Base-by-base conservation (phyloP, 1,140 invertebrate genomes). In the Leptopilina boulardi region DNA sequence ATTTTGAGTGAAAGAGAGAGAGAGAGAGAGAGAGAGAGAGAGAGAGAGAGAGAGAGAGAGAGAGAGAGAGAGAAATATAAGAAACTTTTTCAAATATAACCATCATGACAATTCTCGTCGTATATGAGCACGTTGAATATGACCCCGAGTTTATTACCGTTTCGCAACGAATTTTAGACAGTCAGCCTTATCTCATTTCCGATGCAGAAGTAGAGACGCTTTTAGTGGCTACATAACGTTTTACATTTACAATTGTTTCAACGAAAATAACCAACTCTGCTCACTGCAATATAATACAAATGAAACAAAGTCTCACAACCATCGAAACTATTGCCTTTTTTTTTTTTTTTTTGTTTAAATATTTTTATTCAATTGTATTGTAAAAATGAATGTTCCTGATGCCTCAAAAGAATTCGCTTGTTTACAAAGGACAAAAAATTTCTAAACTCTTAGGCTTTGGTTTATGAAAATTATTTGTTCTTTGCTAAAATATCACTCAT, bases 141-240 rank as follows among this genome's bases (percentile, higher is more conserved):
- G 59, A 34, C 59, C 59, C 21, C 13, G 15, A 66, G 59, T 66
- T 66, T 34, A 66, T 66, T 66, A 66, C 59, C 21, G 26, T n/a
- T 26, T 66, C 23, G 26, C 59, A 66, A 66, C 59, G 26, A 66
- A 34, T 66, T 34, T 66, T 66, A 66, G 26, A 66, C 59, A 30
- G 30, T 34, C 26, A 66, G 59, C 59, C 59, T 34, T 66, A 66
- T 66, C 59, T 66, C 23, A n/a, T 66, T 66, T 34, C 59, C 59
- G 59, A 66, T 66, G 59, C 11, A 30, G 13, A 66, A 66, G 26
- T 66, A 30, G 59, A 23, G 26, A 30, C 15, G 59, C 59, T 34
- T 66, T 66, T 66, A 34, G 59, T 34, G 26, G 26, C 23, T 66
- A 66, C 59, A 66, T 30, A 66, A 66, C 59, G 11, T n/a, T 66